A percentile compares a stretch with the other conserved stretches of the same genome.
Conservation (phyloP, 1,140 invertebrate species). For the Agrypnia vestita region DNA sequence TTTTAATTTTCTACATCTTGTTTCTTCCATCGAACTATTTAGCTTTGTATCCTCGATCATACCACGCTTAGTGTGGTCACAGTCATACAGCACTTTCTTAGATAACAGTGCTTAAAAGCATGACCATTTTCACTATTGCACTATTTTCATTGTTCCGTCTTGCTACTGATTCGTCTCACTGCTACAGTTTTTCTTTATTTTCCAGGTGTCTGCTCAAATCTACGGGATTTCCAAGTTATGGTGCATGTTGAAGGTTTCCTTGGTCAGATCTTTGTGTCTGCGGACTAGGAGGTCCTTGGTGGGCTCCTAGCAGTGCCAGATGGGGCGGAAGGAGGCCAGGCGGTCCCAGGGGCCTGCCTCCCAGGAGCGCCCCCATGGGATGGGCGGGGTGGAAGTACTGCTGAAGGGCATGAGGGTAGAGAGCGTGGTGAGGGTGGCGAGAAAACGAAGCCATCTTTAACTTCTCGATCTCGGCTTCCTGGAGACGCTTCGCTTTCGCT, state of each 20-base stretch:
- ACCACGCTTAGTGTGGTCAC: no score
- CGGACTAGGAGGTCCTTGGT: slow-evolving; percentile 63
- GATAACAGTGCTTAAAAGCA: no score
- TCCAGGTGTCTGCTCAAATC: neutral
- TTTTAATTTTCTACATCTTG: no score
- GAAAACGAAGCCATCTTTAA: slow-evolving; percentile 82
- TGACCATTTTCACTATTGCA: no score
- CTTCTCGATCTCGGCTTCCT: slow-evolving; percentile 95
- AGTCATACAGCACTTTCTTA: no score
- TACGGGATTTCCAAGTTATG: slow-evolving; percentile 39
- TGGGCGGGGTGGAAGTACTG: slow-evolving; percentile 70
- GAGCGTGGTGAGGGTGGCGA: slow-evolving; percentile 70
- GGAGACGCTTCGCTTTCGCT: slow-evolving; percentile 94
- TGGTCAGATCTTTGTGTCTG: slow-evolving; percentile 32
- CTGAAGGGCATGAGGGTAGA: slow-evolving; percentile 68
- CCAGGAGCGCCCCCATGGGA: slow-evolving; percentile 63
- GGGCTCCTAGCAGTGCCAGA: slow-evolving; percentile 64
- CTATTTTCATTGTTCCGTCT: no score
- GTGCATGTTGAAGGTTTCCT: slow-evolving; percentile 45
- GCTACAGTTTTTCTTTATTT: neutral
- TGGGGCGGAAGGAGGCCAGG: slow-evolving; percentile 67
- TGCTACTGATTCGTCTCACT: no score
- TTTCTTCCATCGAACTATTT: no score
- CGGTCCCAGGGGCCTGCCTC: slow-evolving; percentile 65
- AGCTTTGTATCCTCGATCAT: no score